These are phyloP conservation scores for human (Homo sapiens) DNA, from an alignment of 2,113 vertebrate genomes.

Conservation along the genomic window DNA sequence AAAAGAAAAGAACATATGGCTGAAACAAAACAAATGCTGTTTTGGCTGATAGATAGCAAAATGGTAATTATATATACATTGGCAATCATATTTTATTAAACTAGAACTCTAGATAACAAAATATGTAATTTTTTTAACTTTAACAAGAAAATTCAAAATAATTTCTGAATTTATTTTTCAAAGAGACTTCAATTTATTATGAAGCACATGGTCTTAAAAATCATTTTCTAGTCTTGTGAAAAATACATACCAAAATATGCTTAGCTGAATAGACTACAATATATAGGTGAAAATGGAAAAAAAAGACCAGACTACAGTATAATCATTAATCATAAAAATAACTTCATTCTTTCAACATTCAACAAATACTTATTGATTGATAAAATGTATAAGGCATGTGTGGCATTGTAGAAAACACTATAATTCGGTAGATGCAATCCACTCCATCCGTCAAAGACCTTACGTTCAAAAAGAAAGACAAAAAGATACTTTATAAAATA, in stretches of 20 bases:
- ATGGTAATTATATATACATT: neutral
- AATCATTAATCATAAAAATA: neutral
- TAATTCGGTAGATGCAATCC: neutral
- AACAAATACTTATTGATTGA: neutral
- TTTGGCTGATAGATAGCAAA: conserved; percentile 42
- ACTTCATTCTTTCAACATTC: neutral
- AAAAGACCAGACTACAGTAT: neutral
- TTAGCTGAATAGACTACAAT: neutral
- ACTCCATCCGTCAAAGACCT: neutral
- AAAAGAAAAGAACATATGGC: conserved; percentile 67
- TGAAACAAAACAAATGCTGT: conserved; percentile 67
- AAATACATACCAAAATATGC: neutral
- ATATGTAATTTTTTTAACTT: neutral
- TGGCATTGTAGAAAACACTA: neutral
- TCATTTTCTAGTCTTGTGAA: neutral
- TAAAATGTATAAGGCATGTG: neutral
- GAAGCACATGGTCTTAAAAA: neutral
- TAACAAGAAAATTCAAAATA: conserved; percentile 32
- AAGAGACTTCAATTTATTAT: neutral
- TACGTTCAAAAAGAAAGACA: neutral
- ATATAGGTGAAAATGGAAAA: neutral
- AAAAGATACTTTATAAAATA: neutral
- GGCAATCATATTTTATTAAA: conserved; percentile 34
- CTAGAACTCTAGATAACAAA: conserved; percentile 44
- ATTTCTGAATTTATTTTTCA: neutral